phyloP scores from a whole-genome alignment of 1,140 invertebrate species.

The Bradysia coprophila region DNA sequence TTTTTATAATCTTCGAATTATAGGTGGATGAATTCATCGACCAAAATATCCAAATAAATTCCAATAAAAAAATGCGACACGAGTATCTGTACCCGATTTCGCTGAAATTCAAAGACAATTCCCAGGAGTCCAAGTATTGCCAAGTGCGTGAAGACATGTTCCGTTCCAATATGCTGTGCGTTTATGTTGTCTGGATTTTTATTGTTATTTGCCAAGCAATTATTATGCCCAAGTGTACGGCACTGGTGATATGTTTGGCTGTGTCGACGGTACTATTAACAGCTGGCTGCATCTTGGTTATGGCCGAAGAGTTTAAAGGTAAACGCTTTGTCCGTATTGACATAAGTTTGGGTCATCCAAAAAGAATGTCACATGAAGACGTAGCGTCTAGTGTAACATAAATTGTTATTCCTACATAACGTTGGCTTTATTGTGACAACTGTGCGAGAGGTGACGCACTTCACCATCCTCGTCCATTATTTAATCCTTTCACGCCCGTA shows the following conservation, averaged over 20 bases:
- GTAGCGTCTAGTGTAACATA: too few relatives aligned
- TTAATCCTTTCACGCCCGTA: too few relatives aligned
- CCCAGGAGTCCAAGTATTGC: slow-evolving; percentile 41
- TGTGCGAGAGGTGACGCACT: too few relatives aligned
- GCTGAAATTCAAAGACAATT: slow-evolving; percentile 57
- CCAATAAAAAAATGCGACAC: slow-evolving; percentile 75
- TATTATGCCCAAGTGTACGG: slow-evolving; percentile 47
- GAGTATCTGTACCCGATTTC: slow-evolving; percentile 77
- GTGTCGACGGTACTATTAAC: slow-evolving; percentile 45
- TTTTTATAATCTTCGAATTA: too few relatives aligned
- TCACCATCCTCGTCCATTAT: too few relatives aligned
- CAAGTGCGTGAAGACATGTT: slow-evolving; percentile 84
- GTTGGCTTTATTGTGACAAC: too few relatives aligned
- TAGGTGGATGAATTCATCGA: slow-evolving; percentile 78
- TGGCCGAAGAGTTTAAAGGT: slow-evolving; percentile 66
- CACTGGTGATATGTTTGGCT: slow-evolving; percentile 33
- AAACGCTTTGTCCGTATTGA: too few relatives aligned
- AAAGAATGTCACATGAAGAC: too few relatives aligned
- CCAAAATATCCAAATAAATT: slow-evolving; percentile 79
- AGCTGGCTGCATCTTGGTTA: slow-evolving; percentile 51
- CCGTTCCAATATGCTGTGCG: slow-evolving; percentile 85
- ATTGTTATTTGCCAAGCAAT: slow-evolving; percentile 62
- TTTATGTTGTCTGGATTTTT: slow-evolving; percentile 77
- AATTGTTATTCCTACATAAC: too few relatives aligned
- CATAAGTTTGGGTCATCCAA: too few relatives aligned